Conservation (phyloP, 2,797 vertebrate species). For the Remorina albescens region DNA sequence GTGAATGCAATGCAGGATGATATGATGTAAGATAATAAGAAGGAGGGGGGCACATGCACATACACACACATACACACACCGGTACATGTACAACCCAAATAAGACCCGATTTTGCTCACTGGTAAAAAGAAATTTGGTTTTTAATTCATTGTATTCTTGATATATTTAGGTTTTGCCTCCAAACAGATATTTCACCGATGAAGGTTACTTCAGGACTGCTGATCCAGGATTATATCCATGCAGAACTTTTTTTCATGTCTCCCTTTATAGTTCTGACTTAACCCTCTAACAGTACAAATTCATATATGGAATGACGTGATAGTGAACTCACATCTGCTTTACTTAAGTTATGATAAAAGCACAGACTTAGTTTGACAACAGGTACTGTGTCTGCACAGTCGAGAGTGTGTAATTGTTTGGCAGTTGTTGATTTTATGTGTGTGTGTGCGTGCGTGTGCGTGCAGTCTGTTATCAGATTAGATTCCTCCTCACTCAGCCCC, state of each 20-base stretch:
- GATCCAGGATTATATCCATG: conserved; percentile 17
- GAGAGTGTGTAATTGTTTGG: not conserved
- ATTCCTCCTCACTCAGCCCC: conserved; percentile 36
- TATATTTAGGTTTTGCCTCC: not conserved
- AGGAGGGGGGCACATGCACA: not conserved
- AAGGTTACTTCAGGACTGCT: conserved; percentile 1
- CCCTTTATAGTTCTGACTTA: not conserved
- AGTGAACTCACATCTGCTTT: conserved; percentile 11
- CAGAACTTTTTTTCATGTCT: not conserved
- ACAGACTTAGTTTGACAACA: conserved; percentile 12
- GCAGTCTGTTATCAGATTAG: conserved; percentile 39
- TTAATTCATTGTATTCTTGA: not conserved
- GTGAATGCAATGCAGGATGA: conserved; percentile 55
- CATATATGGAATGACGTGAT: conserved; percentile 16
- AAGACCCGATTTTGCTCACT: conserved; percentile 8
- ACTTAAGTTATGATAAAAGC: conserved; percentile 29
- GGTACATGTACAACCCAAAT: conserved; percentile 37
- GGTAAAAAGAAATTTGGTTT: not conserved
- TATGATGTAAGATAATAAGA: conserved; percentile 66
- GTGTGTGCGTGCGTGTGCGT: not conserved
- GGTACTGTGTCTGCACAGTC: not conserved
- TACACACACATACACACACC: not conserved
- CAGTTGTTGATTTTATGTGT: not conserved
- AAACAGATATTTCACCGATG: conserved; percentile 24
- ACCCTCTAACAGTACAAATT: conserved; percentile 14